Conservation (phyloP, 2,797 vertebrate species). For the Darevskia nairensis region DNA sequence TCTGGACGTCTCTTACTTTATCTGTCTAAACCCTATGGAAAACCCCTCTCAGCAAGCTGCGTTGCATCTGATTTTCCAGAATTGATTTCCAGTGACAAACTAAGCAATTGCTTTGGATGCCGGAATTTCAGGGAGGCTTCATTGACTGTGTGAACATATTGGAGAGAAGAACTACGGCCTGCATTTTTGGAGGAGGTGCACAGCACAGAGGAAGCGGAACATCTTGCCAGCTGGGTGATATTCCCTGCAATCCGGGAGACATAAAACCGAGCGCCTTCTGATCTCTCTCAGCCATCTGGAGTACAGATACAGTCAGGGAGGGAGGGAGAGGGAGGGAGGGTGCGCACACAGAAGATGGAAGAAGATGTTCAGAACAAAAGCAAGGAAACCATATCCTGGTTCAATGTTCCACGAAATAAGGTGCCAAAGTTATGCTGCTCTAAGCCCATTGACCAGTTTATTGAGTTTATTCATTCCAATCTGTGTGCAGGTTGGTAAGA, state of each 20-base stretch:
- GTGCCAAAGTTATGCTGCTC: not conserved
- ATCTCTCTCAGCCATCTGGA: constrained; percentile 5
- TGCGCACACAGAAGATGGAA: no score
- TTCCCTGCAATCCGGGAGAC: not conserved
- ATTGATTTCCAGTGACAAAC: not conserved
- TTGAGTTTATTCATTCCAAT: no score
- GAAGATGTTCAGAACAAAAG: not conserved
- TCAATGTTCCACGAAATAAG: not conserved
- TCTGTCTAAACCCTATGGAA: not conserved
- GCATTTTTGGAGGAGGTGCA: not conserved
- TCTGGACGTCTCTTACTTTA: no score
- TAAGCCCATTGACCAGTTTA: not conserved
- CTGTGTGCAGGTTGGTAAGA: no score
- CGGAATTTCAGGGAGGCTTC: not conserved
- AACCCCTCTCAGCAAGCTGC: not conserved
- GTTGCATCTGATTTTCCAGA: not conserved
- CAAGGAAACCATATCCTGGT: not conserved
- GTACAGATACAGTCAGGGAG: not conserved
- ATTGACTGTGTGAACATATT: not conserved
- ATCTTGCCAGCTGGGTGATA: not conserved
- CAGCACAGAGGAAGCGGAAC: not conserved
- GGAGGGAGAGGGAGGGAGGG: no score
- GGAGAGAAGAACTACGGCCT: not conserved
- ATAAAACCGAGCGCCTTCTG: not conserved
- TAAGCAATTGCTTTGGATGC: not conserved